These are phyloP conservation scores for Chloroceryle amazona DNA, from an alignment of 2,797 vertebrate species.

Conservation along the genomic window DNA sequence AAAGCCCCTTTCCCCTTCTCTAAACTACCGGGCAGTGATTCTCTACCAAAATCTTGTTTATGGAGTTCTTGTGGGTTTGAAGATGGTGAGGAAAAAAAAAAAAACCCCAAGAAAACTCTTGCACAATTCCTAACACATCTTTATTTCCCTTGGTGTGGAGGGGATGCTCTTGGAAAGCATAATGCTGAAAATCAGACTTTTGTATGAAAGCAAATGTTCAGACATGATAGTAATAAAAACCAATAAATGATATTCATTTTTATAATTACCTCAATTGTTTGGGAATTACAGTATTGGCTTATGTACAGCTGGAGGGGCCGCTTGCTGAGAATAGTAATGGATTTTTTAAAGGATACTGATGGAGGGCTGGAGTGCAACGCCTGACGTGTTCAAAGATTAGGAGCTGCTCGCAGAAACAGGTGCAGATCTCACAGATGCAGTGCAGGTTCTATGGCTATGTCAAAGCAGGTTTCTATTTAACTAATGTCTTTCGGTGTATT, in stretches of 20 bases:
- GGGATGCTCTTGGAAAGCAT: conserved; percentile 50
- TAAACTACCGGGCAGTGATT: neutral
- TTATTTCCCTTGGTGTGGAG: neutral
- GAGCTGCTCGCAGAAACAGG: neutral
- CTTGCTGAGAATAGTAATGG: conserved; percentile 12
- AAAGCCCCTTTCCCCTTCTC: neutral
- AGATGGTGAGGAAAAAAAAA: conserved; percentile 41
- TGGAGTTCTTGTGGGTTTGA: conserved; percentile 67
- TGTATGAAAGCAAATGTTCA: conserved; percentile 73
- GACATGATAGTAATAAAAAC: conserved; percentile 75
- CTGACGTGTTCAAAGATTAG: neutral
- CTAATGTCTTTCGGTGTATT: conserved; percentile 39
- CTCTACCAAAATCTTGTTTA: conserved; percentile 65
- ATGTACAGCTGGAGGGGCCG: conserved; percentile 9
- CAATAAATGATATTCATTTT: conserved; percentile 84
- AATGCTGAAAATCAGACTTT: conserved; percentile 72
- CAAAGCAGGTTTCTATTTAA: conserved; percentile 46
- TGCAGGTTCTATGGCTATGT: conserved; percentile 6
- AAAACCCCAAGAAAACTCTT: conserved; percentile 9
- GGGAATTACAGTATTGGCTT: conserved; percentile 49
- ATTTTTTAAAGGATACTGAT: neutral
- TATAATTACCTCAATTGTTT: conserved; percentile 79
- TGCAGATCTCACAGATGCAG: neutral
- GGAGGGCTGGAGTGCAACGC: neutral
- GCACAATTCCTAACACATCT: conserved; percentile 36